These are phyloP conservation scores for Steinernema khuongi DNA, from an alignment of 1,140 invertebrate genomes.

Conservation along the genomic window DNA sequence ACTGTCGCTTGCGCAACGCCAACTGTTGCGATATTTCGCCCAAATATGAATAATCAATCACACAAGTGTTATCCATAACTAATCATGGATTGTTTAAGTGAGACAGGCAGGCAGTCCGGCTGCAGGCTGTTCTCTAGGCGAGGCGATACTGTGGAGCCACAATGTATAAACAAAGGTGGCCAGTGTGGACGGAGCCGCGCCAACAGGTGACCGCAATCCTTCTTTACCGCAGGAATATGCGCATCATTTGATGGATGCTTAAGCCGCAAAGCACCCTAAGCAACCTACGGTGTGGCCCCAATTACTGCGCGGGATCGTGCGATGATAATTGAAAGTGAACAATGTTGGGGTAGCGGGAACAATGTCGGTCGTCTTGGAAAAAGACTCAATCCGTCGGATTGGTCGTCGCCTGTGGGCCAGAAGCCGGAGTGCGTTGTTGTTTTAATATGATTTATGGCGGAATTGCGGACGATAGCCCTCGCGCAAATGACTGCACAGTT, in stretches of 20 bases:
- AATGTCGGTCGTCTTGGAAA: background rate
- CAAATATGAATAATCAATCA: constrained; percentile 13
- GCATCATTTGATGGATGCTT: constrained; percentile 15
- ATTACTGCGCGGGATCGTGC: background rate
- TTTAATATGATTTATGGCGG: constrained; percentile 10
- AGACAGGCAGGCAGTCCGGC: background rate
- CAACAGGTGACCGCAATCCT: constrained; percentile 12
- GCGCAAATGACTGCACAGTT: constrained; percentile 9
- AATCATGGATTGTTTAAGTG: background rate
- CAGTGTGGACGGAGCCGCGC: background rate
- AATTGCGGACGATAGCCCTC: constrained; percentile 2
- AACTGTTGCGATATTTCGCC: constrained; percentile 9
- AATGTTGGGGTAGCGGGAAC: background rate
- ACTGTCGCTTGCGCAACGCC: background rate
- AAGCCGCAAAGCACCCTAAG: background rate
- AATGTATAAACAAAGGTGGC: constrained; percentile 13
- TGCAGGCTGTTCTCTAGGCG: background rate
- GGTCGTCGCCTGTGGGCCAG: too few relatives aligned
- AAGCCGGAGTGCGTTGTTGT: constrained; percentile 8
- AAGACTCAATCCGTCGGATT: background rate
- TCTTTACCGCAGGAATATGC: background rate
- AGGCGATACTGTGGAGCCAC: background rate
- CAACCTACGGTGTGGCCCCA: background rate
- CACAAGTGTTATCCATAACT: constrained; percentile 15
- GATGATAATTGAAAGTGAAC: background rate